Evolutionary conservation across 1,140 invertebrate genomes (phyloP), one percentile per base, ranked within the genome.

Genomic region (Heliconius hewitsoni): DNA sequence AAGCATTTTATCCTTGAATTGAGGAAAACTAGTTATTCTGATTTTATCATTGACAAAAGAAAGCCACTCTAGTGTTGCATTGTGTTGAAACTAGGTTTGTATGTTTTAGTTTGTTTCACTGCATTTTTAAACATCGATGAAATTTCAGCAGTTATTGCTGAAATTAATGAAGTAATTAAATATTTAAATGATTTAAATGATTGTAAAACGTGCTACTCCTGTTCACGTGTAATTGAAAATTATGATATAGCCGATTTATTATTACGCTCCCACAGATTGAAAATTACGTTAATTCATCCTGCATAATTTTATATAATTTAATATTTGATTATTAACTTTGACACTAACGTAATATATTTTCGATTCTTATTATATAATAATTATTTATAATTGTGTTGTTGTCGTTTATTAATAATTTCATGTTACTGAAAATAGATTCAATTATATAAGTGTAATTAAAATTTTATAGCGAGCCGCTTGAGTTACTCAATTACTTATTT

Each of bases 151-250:
- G 34, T 60, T 23, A 66, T 23, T 66, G 60, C 11, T 66, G 13
- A 66, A 66, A 27, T 66, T 30, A 66, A 66, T 66, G 60, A 66
- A 30, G 60, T 66, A 30, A 66, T 66, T 30, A 27, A 66, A 30
- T 30, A 66, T 66, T 66, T 66, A 66, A 66, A 66, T 66, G 60
- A 66, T 66, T 66, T 66, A 66, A 66, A 66, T 66, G 60, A 27
- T 66, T 23, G 60, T 66, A 66, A 27, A 66, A 66, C 60, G 11
- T 66, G 60, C 60, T 57, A 23, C 9, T 57, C 23, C 19, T n/a
- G 60, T 66, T 1, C 23, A 23, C 11, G 11, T 66, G 23, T 66
- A 66, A 66, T 66, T 66, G 60, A 60, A 42, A 66, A 76, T 16
- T 27, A 19, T 79, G 50, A 23, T 23, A 66, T 66, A 66, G n/a